Conservation (phyloP, 30 jellyfish, hydroid and myxozoan species). For the Chrysaora quinquecirrha region DNA sequence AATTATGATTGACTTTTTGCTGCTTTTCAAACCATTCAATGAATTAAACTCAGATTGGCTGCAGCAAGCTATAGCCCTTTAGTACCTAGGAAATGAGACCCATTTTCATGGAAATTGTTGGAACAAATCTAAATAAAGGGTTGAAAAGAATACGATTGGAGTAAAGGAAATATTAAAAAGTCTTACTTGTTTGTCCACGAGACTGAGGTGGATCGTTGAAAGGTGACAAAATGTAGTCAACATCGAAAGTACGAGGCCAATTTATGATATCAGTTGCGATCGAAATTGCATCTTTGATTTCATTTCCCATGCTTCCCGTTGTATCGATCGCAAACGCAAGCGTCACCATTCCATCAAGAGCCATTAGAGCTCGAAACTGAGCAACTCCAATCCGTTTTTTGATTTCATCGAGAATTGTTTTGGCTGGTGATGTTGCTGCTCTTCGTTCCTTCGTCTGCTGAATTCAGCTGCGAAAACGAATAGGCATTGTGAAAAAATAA, state of each 20-base stretch:
- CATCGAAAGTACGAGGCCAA: conserved; percentile 57
- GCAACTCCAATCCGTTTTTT: conserved; percentile 53
- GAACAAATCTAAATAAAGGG: too few species aligned
- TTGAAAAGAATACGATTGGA: too few species aligned
- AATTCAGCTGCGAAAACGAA: background rate
- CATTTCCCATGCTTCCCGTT: conserved; percentile 81
- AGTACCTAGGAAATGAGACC: too few species aligned
- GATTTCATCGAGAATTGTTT: conserved; percentile 36
- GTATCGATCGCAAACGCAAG: conserved; percentile 74
- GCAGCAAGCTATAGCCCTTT: too few species aligned
- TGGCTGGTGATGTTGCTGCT: conserved; percentile 36
- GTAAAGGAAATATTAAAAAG: too few species aligned
- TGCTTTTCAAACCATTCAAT: too few species aligned
- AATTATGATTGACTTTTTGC: too few species aligned
- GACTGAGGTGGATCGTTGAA: conserved; percentile 93
- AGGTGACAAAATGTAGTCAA: conserved; percentile 84
- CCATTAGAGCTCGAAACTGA: conserved; percentile 46
- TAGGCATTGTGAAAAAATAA: too few species aligned
- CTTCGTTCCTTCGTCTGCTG: conserved; percentile 1
- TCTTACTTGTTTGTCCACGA: too few species aligned
- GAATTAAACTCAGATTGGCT: too few species aligned
- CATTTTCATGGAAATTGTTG: too few species aligned
- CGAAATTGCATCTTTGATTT: conserved; percentile 62
- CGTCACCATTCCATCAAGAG: conserved; percentile 74
- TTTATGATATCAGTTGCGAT: conserved; percentile 65